A percentile compares a stretch with the other conserved stretches of the same genome.
Conservation (phyloP, 1,140 invertebrate genomes). For the Daktulosphaira vitifoliae region DNA sequence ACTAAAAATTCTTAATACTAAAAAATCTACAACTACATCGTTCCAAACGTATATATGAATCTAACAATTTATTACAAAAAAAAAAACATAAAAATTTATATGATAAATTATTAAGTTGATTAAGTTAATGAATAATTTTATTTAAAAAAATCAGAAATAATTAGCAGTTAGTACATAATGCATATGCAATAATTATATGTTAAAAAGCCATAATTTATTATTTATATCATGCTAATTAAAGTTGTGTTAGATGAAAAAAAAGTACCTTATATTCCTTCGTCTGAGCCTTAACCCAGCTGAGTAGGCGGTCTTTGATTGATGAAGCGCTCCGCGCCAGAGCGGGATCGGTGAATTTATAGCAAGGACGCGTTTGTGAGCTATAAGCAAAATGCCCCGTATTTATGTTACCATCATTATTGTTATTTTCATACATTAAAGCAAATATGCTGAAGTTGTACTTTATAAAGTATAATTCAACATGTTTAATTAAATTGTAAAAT, state of each 20-base stretch:
- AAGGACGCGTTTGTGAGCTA: slow-evolving; percentile 45
- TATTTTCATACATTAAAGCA: slow-evolving; percentile 1
- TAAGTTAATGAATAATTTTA: no score
- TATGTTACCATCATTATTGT: slow-evolving; percentile 9
- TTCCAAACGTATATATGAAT: no score
- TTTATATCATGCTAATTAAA: no score
- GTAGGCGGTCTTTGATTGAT: slow-evolving; percentile 89
- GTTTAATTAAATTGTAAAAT: not conserved
- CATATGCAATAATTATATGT: no score
- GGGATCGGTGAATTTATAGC: slow-evolving; percentile 80
- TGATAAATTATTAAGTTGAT: no score
- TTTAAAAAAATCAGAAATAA: no score
- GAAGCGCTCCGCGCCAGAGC: slow-evolving; percentile 74
- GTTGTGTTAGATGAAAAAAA: slow-evolving; percentile 5
- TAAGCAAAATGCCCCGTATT: slow-evolving; percentile 35
- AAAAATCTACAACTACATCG: no score
- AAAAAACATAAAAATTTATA: not conserved
- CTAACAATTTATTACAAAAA: not conserved
- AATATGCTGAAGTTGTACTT: not conserved
- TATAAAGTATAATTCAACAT: not conserved
- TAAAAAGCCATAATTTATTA: no score
- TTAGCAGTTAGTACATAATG: no score
- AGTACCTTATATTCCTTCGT: slow-evolving; percentile 90
- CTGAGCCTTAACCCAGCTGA: slow-evolving; percentile 92
- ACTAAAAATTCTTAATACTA: no score